These are phyloP conservation scores for Oreohelix idahoensis DNA, from an alignment of 1,140 invertebrate genomes.

Conservation along the genomic window DNA sequence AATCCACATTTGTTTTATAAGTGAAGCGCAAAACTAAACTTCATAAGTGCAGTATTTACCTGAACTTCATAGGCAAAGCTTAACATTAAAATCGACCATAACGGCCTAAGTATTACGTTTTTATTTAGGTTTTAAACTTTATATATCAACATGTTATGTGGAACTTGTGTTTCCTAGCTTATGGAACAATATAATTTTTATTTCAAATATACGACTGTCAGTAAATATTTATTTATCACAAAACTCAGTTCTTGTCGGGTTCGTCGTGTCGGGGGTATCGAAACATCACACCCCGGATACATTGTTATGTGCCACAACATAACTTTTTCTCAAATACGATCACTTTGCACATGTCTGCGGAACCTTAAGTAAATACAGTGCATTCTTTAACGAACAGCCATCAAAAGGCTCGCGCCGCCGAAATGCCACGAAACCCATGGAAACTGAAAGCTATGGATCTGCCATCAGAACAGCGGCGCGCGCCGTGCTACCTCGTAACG, in stretches of 20 bases:
- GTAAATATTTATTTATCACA: too few relatives aligned
- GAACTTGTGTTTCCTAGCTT: too few relatives aligned
- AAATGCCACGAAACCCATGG: not conserved
- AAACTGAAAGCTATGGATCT: not conserved
- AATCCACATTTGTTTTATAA: too few relatives aligned
- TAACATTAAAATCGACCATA: too few relatives aligned
- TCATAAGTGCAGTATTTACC: too few relatives aligned
- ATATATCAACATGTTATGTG: too few relatives aligned
- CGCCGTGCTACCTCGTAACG: not conserved
- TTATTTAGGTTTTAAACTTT: too few relatives aligned
- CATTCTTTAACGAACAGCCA: not conserved
- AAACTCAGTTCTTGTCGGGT: not conserved
- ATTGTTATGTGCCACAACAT: not conserved
- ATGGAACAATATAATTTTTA: too few relatives aligned
- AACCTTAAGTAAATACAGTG: not conserved
- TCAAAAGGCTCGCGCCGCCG: not conserved
- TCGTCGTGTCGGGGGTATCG: not conserved
- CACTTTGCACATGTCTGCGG: not conserved
- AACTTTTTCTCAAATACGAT: not conserved
- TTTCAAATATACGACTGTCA: too few relatives aligned
- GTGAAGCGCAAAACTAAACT: too few relatives aligned
- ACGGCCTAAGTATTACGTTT: too few relatives aligned
- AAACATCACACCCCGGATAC: not conserved
- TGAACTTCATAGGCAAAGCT: too few relatives aligned
- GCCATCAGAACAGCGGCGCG: not conserved